Conservation (phyloP, 35 echinoderm and acorn worm species). For the Anneissia japonica region DNA sequence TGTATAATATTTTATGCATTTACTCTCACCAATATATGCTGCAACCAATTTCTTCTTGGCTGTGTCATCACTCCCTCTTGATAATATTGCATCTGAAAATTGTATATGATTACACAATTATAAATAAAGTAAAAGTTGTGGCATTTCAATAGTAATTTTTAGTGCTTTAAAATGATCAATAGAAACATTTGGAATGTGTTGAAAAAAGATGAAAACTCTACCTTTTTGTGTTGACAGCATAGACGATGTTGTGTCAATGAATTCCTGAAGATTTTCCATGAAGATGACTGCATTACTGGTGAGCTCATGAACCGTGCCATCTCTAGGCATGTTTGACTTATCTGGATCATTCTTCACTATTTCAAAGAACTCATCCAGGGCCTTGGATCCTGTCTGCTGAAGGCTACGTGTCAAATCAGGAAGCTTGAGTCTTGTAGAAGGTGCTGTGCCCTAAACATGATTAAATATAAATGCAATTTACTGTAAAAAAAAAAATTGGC, state of each 20-base stretch:
- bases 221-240: conserved; percentile 80
- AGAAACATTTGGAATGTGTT: too few relatives aligned
- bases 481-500: too few relatives aligned
- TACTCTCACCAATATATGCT: conserved; percentile 61
- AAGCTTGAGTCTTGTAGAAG: conserved; percentile 50
- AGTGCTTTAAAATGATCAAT: too few relatives aligned
- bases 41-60: conserved; percentile 68
- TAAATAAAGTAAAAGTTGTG: background rate
- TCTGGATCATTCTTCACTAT: conserved; percentile 98
- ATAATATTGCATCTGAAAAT: conserved; percentile 2
- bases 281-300: conserved; percentile 95
- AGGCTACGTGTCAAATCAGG: conserved; percentile 56
- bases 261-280: conserved; percentile 78
- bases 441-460: conserved; percentile 73
- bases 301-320: conserved; percentile 95
- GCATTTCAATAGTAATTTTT: too few relatives aligned
- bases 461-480: background rate
- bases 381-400: conserved; percentile 66
- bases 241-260: conserved; percentile 70
- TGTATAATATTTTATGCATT: background rate
- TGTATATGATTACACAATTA: too few relatives aligned
- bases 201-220: background rate
- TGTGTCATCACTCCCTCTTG: conserved; percentile 25
- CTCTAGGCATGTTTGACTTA: conserved; percentile 92
- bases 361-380: conserved; percentile 96